Evolutionary conservation across 2,113 vertebrate species (phyloP).

Genomic region (Atlantisia rogersi): DNA sequence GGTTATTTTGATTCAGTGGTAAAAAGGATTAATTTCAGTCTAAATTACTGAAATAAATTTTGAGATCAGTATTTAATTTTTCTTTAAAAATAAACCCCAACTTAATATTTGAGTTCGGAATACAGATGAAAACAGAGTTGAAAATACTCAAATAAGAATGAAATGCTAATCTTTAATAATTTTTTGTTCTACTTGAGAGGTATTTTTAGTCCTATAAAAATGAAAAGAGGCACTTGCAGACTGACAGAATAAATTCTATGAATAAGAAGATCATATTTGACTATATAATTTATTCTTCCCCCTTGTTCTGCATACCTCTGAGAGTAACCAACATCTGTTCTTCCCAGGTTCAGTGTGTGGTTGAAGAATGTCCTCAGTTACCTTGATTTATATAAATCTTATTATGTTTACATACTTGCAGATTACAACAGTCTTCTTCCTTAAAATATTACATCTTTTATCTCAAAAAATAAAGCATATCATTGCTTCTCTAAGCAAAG

Average conservation of each 20-base stretch:
- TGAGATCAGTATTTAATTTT: background rate
- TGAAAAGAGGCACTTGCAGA: background rate
- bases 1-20: background rate
- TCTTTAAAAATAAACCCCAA: background rate
- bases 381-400: background rate
- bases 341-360: background rate
- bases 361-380: conserved; percentile 4
- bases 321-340: background rate
- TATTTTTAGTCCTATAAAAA: background rate
- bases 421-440: background rate
- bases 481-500: background rate
- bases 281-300: background rate
- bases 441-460: background rate
- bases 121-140: background rate
- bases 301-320: background rate
- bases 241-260: background rate
- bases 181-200: background rate
- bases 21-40: background rate
- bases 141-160: background rate
- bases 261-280: background rate
- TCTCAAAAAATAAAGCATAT: background rate
- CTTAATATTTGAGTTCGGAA: background rate
- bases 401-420: background rate
- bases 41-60: background rate
- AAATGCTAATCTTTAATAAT: background rate